phyloP scores from a whole-genome alignment of 2,797 vertebrate genomes.

The Oryzias dopingdopingensis region DNA sequence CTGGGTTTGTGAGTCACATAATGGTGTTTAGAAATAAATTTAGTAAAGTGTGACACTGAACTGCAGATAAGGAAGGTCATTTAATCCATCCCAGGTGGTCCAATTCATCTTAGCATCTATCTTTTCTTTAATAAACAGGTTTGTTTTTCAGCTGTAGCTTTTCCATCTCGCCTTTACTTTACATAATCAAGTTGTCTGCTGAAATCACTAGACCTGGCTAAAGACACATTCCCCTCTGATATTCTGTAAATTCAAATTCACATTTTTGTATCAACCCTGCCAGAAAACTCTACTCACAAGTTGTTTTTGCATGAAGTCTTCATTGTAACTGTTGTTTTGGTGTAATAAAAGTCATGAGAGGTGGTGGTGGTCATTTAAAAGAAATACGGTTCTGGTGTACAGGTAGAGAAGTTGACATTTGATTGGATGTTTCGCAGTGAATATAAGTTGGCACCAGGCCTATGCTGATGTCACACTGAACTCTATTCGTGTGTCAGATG shows the following conservation, averaged over 20 bases:
- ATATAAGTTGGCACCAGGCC: too few species aligned
- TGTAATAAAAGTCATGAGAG: not conserved
- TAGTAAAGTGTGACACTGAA: too few species aligned
- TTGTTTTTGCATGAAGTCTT: conserved; percentile 1
- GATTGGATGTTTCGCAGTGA: too few species aligned
- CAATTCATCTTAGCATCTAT: not conserved
- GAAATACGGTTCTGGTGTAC: too few species aligned
- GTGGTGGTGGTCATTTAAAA: not conserved
- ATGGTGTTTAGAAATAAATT: not conserved
- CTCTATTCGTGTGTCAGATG: too few species aligned
- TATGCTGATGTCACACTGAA: too few species aligned
- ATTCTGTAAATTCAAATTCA: conserved; percentile 5
- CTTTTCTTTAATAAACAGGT: too few species aligned
- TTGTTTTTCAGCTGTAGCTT: not conserved
- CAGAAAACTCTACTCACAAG: not conserved
- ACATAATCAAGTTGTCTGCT: not conserved
- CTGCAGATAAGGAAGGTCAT: not conserved
- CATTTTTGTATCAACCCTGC: not conserved
- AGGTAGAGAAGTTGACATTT: too few species aligned
- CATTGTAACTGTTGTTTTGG: not conserved
- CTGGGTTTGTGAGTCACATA: not conserved
- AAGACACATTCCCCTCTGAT: not conserved
- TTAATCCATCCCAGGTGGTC: not conserved
- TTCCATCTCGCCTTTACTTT: not conserved
- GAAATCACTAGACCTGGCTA: not conserved